These are phyloP conservation scores for Dendrocopos noguchii DNA, from an alignment of 2,113 vertebrate species.

Conservation along the genomic window DNA sequence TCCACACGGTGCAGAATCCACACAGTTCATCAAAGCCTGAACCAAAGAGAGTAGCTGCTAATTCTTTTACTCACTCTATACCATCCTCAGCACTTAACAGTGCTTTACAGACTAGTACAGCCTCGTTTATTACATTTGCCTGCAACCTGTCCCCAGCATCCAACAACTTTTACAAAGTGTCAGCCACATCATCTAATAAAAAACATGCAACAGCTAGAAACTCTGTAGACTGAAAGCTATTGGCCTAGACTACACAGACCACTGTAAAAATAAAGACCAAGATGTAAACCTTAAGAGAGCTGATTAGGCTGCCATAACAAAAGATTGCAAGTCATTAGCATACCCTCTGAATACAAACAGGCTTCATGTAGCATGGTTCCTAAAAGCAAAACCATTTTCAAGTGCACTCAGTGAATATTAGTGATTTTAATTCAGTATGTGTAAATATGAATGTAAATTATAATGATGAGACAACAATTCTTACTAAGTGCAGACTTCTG, in stretches of 20 bases:
- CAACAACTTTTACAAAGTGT: neutral
- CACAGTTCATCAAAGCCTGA: neutral
- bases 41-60: neutral
- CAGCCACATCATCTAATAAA: neutral
- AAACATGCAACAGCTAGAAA: neutral
- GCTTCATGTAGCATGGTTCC: conserved; percentile 2
- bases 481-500: neutral
- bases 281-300: neutral
- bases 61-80: neutral
- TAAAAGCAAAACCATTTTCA: conserved; percentile 45
- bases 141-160: neutral
- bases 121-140: neutral
- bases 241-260: neutral
- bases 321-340: conserved; percentile 1
- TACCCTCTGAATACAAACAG: neutral
- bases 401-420: conserved; percentile 48
- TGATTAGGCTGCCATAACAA: neutral
- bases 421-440: conserved; percentile 40
- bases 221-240: neutral
- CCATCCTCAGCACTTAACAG: conserved; percentile 24
- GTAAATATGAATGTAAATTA: conserved; percentile 44
- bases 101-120: conserved; percentile 55
- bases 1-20: neutral
- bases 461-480: neutral
- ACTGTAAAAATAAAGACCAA: neutral